Base-by-base conservation (phyloP, 2,888 invertebrate genomes). In the Electrophaes corylata region DNA sequence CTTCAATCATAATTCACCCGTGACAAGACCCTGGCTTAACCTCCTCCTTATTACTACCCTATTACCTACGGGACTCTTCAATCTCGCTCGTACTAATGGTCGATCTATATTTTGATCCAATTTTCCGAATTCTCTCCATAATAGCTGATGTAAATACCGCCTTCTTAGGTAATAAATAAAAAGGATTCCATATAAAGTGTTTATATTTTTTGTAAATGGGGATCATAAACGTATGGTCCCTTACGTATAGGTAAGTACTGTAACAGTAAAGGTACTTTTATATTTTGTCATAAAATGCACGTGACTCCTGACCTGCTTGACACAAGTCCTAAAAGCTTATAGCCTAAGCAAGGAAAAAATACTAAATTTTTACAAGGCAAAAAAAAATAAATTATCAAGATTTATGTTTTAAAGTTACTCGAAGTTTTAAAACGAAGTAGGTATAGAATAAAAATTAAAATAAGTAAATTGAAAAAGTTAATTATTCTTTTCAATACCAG, bases 201-300 rank as follows among this genome's bases (percentile, higher is more conserved):
- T 31, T 39, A 53, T 39, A 52, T 20, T 40, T 50, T 50, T 59
- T 50, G 54, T 44, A 31, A 49, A 45, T 43, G 37, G 29, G 8
- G 43, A 47, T 60, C 60, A 56, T 57, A 57, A 60, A 45, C 14
- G 12, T 55, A 50, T 23, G 19, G 37, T 41, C 43, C 39, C 46
- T 50, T 23, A 43, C 6, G 26, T 29, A 29, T 23, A 23, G 23
- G 51, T 43, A 51, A 67, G 71, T 71, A 69, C 68, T 71, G 72
- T 73, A 71, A 69, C 66, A 67, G 64, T 67, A 61, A 72, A 79
- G 71, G 76, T 79, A 77, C 81, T 84, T 83, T 83, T 85, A 83
- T 83, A 81, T 78, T 79, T 72, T 62, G 68, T 71, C 77, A 80
- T 86, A 86, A 86, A 85, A 83, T 75, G 75, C 84, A 85, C 81